phyloP scores from a whole-genome alignment of 2,888 invertebrate species.

The Plusia festucae region DNA sequence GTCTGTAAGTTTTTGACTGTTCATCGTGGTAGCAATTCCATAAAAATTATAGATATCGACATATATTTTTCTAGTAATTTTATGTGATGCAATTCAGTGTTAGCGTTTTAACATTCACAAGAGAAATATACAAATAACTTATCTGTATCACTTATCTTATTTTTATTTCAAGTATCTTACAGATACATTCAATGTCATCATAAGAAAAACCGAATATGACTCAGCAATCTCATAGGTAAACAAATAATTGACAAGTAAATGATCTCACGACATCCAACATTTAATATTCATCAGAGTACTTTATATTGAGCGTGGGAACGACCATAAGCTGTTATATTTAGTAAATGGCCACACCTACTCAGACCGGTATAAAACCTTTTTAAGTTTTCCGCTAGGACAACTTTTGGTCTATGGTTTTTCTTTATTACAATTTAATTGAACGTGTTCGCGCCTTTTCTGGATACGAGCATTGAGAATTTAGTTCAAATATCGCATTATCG shows the following conservation, averaged over 20 bases:
- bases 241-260: conserved; percentile 37
- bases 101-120: background rate
- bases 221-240: conserved; percentile 27
- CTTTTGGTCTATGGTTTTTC: conserved; percentile 46
- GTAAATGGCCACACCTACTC: conserved; percentile 37
- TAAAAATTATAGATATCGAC: background rate
- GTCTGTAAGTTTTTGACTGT: background rate
- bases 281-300: conserved; percentile 46
- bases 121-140: background rate
- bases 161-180: background rate
- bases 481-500: conserved; percentile 37
- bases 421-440: conserved; percentile 27
- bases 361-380: conserved; percentile 37
- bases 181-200: background rate
- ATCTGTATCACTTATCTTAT: background rate
- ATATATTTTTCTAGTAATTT: too few relatives aligned
- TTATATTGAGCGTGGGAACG: conserved; percentile 42
- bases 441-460: conserved; percentile 37
- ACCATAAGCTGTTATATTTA: conserved; percentile 23
- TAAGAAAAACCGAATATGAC: conserved; percentile 35
- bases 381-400: conserved; percentile 30
- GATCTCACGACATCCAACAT: conserved; percentile 42
- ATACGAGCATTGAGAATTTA: conserved; percentile 25
- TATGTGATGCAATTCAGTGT: background rate
- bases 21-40: background rate